These are phyloP conservation scores for Melanocharis versteri DNA, from an alignment of 2,113 vertebrate genomes.

Conservation along the genomic window DNA sequence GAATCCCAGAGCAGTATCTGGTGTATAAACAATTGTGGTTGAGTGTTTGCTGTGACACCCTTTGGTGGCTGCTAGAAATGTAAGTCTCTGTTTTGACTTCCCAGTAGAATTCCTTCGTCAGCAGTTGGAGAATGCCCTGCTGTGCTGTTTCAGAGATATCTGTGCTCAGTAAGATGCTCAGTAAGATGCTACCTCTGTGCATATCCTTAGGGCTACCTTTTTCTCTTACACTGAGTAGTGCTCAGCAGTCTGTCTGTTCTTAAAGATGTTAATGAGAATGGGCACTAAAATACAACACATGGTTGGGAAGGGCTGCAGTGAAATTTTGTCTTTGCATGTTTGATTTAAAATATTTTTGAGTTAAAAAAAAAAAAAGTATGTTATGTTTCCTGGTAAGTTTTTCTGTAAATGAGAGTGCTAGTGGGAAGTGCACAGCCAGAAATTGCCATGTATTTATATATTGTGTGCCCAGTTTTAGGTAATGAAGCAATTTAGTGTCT, in stretches of 20 bases:
- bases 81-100: slow-evolving; percentile 49
- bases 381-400: background rate
- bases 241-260: background rate
- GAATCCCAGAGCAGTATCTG: background rate
- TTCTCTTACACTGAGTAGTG: background rate
- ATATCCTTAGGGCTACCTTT: background rate
- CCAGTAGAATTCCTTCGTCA: slow-evolving; percentile 1
- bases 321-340: background rate
- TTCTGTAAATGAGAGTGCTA: background rate
- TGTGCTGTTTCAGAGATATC: background rate
- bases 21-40: background rate
- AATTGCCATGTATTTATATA: background rate
- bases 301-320: background rate
- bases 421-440: background rate
- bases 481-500: background rate
- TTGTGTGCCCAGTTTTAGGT: background rate
- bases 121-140: background rate
- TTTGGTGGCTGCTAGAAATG: background rate
- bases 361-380: background rate
- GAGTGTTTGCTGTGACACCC: slow-evolving; percentile 31
- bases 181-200: background rate
- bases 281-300: background rate
- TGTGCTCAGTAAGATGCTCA: background rate
- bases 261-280: background rate
- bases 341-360: background rate